A percentile compares a stretch with the other conserved stretches of the same genome.
Evolutionary conservation across 2,797 vertebrate species (phyloP).

Genomic region (Sphaeramia orbicularis): DNA sequence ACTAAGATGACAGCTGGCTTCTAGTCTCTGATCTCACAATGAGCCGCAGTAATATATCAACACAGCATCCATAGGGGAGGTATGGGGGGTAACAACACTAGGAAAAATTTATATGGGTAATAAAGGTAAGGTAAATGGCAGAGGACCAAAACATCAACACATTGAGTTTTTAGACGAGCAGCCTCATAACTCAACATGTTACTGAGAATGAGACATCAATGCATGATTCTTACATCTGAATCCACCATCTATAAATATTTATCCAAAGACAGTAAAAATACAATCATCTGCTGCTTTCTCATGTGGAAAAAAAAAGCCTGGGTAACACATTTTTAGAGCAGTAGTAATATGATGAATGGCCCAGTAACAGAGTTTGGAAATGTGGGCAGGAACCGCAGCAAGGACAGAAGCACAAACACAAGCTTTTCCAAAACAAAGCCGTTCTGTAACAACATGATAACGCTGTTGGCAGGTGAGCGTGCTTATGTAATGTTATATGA

Average conservation of each 20-base stretch:
- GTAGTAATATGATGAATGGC: too few relatives aligned
- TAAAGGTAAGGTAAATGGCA: not conserved
- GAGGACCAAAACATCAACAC: not conserved
- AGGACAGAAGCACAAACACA: too few relatives aligned
- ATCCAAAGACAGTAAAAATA: not conserved
- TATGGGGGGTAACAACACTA: not conserved
- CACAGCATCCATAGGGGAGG: not conserved
- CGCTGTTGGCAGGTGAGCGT: constrained; percentile 1
- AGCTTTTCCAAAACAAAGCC: not conserved
- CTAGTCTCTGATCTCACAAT: too few relatives aligned
- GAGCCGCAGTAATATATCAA: not conserved
- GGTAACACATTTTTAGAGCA: not conserved
- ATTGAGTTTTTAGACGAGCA: not conserved
- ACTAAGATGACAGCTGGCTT: too few relatives aligned
- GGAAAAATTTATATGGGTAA: not conserved
- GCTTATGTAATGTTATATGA: constrained; percentile 1
- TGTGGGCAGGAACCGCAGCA: not conserved
- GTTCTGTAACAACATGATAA: not conserved
- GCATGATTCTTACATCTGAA: not conserved
- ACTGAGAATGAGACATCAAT: too few relatives aligned
- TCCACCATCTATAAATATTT: not conserved
- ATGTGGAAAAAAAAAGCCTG: not conserved
- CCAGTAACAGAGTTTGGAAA: not conserved
- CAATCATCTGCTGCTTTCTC: too few relatives aligned
- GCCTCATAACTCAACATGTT: not conserved